phyloP scores from a whole-genome alignment of 2,888 invertebrate genomes.

The Dioctria rufipes region DNA sequence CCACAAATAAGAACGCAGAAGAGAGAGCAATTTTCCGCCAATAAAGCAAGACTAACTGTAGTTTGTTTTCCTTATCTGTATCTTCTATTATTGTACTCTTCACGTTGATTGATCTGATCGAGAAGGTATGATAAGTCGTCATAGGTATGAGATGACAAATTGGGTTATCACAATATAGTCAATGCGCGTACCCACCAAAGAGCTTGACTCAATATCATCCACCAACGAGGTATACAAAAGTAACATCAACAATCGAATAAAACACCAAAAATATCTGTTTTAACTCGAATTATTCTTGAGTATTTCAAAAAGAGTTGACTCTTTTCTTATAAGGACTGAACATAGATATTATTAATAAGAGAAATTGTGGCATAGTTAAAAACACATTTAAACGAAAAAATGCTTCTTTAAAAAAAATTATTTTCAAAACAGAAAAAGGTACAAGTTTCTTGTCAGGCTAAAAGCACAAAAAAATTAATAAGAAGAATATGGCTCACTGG shows the following conservation, averaged over 20 bases:
- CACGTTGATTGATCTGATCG: too few relatives aligned
- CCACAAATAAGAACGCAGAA: too few relatives aligned
- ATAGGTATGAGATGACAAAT: too few relatives aligned
- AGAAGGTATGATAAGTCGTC: too few relatives aligned
- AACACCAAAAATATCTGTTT: slow-evolving; percentile 21
- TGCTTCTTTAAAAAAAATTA: slow-evolving; percentile 42
- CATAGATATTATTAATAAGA: slow-evolving; percentile 38
- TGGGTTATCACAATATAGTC: too few relatives aligned
- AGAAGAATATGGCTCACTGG: slow-evolving; percentile 33
- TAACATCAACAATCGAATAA: slow-evolving; percentile 12
- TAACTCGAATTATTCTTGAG: slow-evolving; percentile 51
- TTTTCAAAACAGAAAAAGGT: slow-evolving; percentile 46
- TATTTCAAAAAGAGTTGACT: slow-evolving; percentile 42
- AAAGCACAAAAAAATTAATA: slow-evolving; percentile 42
- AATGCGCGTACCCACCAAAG: too few relatives aligned
- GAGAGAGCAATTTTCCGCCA: too few relatives aligned
- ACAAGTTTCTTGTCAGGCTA: slow-evolving; percentile 43
- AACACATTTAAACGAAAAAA: slow-evolving; percentile 48
- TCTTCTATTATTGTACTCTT: too few relatives aligned
- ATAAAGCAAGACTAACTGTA: too few relatives aligned
- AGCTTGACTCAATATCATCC: too few relatives aligned
- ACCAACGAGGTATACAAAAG: too few relatives aligned
- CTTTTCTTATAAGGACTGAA: slow-evolving; percentile 21
- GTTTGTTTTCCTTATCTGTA: too few relatives aligned
- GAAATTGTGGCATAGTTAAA: slow-evolving; percentile 15